Base-by-base conservation (phyloP, 2,888 invertebrate species). In the Drosophila ezoana region DNA sequence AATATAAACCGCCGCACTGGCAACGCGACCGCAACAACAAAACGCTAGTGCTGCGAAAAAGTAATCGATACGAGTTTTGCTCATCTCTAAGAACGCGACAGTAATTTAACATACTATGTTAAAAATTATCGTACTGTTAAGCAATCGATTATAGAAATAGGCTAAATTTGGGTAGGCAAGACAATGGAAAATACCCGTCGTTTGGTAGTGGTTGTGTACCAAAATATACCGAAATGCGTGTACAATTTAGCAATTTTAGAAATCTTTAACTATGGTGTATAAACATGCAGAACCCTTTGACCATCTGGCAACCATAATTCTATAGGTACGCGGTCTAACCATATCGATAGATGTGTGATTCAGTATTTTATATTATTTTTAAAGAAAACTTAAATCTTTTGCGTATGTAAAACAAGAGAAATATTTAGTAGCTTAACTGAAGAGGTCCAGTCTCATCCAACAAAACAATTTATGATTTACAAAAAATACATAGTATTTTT, bases 21-120 rank as follows among this genome's bases (percentile, higher is more conserved):
- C 67, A 68, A 68, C 59, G 67, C 67, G 67, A 67, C 67, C 67
- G 47, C 67, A 59, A 67, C 67, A 59, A 67, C 67, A 67, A 59
- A 67, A 41, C 43, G 38, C 32, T 52, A 68, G 68, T 35, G 59
- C 51, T 67, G 32, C 23, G 10, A 40, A 20, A 61, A 32, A 41
- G n/a, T 35, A 67, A 48, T 66, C 67, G 67, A 67, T 66, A 45
- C 41, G n/a, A 18, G 14, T 18, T 18, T 49, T 23, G 33, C 67
- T 9, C 67, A 66, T 28, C 67, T 45, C 67, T 66, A 58, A n/a
- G 10, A 32, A 14, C n/a, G 13, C 6, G 4, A 20, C 14, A 44
- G 37, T 35, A 33, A 43, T 10, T 53, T 43, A 51, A 35, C 58
- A 41, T 58, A 38, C n/a, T 18, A 47, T 67, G 49, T 67, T 67